A percentile compares a stretch with the other conserved stretches of the same genome.
Evolutionary conservation across 2,113 vertebrate genomes (phyloP).

Genomic region (Proterorhinus semilunaris): DNA sequence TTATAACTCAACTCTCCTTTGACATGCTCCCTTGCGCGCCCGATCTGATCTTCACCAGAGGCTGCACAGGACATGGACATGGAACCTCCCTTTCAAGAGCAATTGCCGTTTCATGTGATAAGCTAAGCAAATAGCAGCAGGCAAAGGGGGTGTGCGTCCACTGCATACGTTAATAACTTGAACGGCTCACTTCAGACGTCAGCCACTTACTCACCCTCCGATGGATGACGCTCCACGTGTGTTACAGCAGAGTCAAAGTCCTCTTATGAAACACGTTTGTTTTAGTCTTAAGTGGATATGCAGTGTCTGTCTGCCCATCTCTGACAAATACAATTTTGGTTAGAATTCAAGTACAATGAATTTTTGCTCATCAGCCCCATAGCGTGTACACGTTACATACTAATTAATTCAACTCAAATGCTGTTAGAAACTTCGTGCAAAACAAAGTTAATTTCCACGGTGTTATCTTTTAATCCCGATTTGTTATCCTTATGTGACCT

Average conservation of each 20-base stretch:
- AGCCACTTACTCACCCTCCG: not conserved
- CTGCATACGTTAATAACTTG: not conserved
- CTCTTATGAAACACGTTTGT: not conserved
- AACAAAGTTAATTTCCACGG: not conserved
- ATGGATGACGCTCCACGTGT: not conserved
- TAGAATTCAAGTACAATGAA: too few relatives aligned
- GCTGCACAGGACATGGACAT: constrained; percentile 23
- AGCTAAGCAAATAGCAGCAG: constrained; percentile 5
- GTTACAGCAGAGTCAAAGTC: not conserved
- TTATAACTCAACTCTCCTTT: constrained; percentile 20
- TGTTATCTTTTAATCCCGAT: not conserved
- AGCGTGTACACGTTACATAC: too few relatives aligned
- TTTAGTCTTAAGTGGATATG: too few relatives aligned
- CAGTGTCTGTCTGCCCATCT: not conserved
- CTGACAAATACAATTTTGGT: too few relatives aligned
- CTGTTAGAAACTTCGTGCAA: not conserved
- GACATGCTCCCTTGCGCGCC: constrained; percentile 19
- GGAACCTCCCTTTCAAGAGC: constrained; percentile 44
- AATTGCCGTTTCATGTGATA: constrained; percentile 16
- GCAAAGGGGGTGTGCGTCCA: not conserved
- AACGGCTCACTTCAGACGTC: not conserved
- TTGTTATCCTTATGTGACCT: not conserved
- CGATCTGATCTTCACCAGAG: constrained; percentile 20
- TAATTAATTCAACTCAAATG: not conserved
- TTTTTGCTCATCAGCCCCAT: too few relatives aligned